Base-by-base conservation (phyloP, 2,797 vertebrate species). In the Catostomus latipinnis region DNA sequence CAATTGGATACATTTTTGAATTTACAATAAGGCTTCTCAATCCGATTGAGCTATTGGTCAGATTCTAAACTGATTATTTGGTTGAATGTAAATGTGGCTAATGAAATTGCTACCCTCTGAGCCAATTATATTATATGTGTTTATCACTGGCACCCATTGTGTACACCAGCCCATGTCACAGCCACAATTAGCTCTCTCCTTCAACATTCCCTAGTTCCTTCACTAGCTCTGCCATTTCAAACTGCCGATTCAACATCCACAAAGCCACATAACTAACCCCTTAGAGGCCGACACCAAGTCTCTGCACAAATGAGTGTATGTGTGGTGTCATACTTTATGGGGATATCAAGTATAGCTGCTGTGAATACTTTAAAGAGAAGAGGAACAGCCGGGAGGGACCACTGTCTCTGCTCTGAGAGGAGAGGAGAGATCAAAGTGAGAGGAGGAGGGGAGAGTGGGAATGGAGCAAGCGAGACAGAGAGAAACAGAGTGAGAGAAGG, bases 291-390 rank as follows among this genome's bases (percentile, higher is more conserved):
- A 82, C 56, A 78, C 12, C 49, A 65, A 67, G 65, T 58, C 62
- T 80, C 67, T 87, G n/a, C 1, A 50, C 50, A 34, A 34, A 34
- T 49, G 72, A 70, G 34, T 67, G 61, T 16, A 7, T 70, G 48
- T 74, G 73, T 71, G 72, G 49, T 79, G 80, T 80, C 60, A 58
- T 85, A 82, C 71, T 71, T 85, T 86, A 82, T 83, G 83, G 84
- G 88, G 86, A 90, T 88, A 93, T 91, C 79, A 93, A 92, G 91
- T 92, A 91, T 92, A 90, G 86, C 90, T 91, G 87, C 89, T 90
- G 87, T 86, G 87, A 87, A 85, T 78, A 88, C 84, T 90, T 84
- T 92, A 92, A 93, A 92, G 91, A 91, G 91, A 92, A 88, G 90
- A 88, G 88, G 92, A 92, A 90, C 88, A 91, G 91, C 88, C 87